Evolutionary conservation across 2,888 invertebrate species (phyloP).

Genomic region (Dryomyza anilis): DNA sequence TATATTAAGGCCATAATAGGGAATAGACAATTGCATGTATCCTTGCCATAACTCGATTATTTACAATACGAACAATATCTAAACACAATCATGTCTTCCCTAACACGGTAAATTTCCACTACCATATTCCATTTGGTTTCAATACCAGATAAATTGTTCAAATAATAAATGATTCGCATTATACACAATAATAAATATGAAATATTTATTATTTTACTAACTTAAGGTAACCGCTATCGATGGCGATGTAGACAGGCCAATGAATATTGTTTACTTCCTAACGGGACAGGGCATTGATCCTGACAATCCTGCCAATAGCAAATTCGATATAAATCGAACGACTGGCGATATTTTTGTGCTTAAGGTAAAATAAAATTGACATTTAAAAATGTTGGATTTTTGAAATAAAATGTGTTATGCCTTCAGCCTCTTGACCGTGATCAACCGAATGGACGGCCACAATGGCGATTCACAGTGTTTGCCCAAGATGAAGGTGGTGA

Average conservation of each 20-base stretch:
- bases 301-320: conserved; percentile 89
- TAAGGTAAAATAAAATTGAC: conserved; percentile 69
- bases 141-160: no score
- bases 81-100: no score
- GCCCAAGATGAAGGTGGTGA: conserved; percentile 95
- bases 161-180: no score
- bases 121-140: no score
- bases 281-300: conserved; percentile 93
- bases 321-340: conserved; percentile 92
- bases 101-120: no score
- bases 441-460: conserved; percentile 92
- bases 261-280: conserved; percentile 90
- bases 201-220: no score
- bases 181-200: no score
- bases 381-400: not conserved
- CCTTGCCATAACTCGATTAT: no score
- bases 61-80: no score
- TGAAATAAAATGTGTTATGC: conserved; percentile 31
- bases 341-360: conserved; percentile 92
- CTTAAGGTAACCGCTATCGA: conserved; percentile 89
- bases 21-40: no score
- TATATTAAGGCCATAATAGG: no score
- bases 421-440: conserved; percentile 92
- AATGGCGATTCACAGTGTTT: conserved; percentile 94
- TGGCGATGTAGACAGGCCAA: conserved; percentile 89